Percentiles rank a stretch among this genome's conserved stretches.
These are phyloP conservation scores for Ophion slaviceki DNA, from an alignment of 2,888 invertebrate genomes.

Conservation along the genomic window DNA sequence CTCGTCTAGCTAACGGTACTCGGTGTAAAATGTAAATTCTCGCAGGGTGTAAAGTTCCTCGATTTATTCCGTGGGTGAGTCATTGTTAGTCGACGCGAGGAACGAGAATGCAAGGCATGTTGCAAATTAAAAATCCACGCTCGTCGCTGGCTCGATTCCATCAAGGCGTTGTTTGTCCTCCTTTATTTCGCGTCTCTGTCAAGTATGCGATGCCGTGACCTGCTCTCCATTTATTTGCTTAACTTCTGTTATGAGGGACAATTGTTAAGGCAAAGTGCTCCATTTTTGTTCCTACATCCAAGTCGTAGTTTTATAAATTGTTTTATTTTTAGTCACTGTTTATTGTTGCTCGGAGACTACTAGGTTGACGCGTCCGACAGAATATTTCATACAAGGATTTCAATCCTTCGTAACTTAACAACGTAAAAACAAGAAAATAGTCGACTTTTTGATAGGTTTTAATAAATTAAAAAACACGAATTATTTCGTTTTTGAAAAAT, in stretches of 20 bases:
- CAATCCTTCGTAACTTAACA: neutral
- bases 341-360: too few relatives aligned
- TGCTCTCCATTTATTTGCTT: conserved; percentile 5
- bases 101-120: conserved; percentile 11
- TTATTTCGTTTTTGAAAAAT: too few relatives aligned
- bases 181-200: conserved; percentile 18
- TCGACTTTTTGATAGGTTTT: too few relatives aligned
- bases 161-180: neutral
- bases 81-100: conserved; percentile 33
- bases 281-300: neutral
- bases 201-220: neutral
- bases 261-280: too few relatives aligned
- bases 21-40: conserved; percentile 55
- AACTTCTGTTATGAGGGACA: neutral
- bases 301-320: too few relatives aligned
- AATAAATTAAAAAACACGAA: too few relatives aligned
- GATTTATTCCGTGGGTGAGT: conserved; percentile 24
- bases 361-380: too few relatives aligned
- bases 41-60: conserved; percentile 21
- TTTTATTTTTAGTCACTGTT: too few relatives aligned
- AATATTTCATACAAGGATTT: too few relatives aligned
- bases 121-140: conserved; percentile 34
- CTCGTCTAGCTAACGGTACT: conserved; percentile 50
- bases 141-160: conserved; percentile 48
- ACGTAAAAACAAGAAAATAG: too few relatives aligned